Evolutionary conservation across 2,797 vertebrate genomes (phyloP).

Genomic region (Manis javanica): DNA sequence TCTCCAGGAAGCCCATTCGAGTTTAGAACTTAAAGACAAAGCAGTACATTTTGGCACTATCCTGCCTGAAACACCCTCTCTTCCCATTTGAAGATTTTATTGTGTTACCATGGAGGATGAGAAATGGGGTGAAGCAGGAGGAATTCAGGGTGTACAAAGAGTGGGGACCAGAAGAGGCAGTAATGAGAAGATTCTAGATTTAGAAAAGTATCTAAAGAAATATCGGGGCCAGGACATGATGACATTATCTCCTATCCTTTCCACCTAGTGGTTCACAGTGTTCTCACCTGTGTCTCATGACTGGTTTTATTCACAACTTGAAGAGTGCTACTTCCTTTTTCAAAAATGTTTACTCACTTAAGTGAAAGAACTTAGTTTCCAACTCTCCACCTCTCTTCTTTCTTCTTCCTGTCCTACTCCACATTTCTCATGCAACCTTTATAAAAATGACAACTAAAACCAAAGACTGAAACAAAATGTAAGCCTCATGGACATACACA

Average conservation of each 20-base stretch:
- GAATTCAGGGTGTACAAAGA: not conserved
- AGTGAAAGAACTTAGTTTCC: conserved; percentile 31
- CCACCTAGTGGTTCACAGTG: not conserved
- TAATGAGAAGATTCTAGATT: not conserved
- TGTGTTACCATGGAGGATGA: not conserved
- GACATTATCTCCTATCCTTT: not conserved
- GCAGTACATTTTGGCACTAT: not conserved
- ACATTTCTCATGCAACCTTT: not conserved
- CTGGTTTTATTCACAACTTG: conserved; percentile 56
- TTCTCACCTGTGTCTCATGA: conserved; percentile 66
- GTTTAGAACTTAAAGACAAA: not conserved
- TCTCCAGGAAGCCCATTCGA: not conserved
- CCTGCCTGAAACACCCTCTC: not conserved
- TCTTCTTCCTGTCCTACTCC: not conserved
- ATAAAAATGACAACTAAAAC: not conserved
- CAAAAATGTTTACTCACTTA: not conserved
- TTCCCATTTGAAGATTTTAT: conserved; percentile 16
- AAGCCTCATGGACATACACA: not conserved
- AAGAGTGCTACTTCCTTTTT: conserved; percentile 37
- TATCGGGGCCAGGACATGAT: conserved; percentile 12
- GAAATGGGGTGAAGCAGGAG: conserved; percentile 2
- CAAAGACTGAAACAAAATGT: not conserved
- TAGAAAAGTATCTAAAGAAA: conserved; percentile 37
- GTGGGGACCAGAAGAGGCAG: not conserved
- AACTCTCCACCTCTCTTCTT: not conserved